Evolutionary conservation across 2,888 invertebrate species (phyloP).

Genomic region (Patella ulyssiponensis): DNA sequence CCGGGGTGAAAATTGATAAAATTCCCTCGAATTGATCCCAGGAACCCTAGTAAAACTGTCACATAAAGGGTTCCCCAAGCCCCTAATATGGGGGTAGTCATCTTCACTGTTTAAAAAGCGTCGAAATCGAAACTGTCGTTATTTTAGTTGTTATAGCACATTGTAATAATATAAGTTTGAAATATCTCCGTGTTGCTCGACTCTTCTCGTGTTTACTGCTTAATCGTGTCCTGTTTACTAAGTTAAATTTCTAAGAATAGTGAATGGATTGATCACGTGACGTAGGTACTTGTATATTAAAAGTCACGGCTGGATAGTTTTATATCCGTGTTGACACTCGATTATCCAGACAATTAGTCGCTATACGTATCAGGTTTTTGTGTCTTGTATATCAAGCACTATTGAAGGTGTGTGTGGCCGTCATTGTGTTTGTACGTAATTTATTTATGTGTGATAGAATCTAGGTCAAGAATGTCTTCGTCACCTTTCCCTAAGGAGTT

Average conservation of each 20-base stretch:
- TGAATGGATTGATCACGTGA: not conserved
- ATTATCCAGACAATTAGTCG: too few species aligned
- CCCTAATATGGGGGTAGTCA: not conserved
- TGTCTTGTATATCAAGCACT: too few species aligned
- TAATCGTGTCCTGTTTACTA: not conserved
- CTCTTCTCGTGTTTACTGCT: not conserved
- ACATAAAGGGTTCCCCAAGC: not conserved
- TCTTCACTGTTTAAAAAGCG: not conserved
- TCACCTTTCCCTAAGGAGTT: too few species aligned
- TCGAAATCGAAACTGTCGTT: too few species aligned
- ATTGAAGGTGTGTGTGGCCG: too few species aligned
- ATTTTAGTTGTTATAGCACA: too few species aligned
- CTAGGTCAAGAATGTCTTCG: too few species aligned
- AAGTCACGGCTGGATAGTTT: too few species aligned
- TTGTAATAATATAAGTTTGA: not conserved
- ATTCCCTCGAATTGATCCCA: not conserved
- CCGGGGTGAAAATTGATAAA: not conserved
- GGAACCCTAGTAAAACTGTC: not conserved
- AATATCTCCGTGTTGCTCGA: not conserved
- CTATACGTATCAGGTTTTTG: too few species aligned
- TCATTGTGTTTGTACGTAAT: too few species aligned
- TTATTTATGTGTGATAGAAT: too few species aligned
- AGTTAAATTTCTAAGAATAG: not conserved
- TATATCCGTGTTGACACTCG: too few species aligned
- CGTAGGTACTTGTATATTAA: not conserved